Conservation (phyloP, 2,113 vertebrate genomes). For the Sialia sialis region DNA sequence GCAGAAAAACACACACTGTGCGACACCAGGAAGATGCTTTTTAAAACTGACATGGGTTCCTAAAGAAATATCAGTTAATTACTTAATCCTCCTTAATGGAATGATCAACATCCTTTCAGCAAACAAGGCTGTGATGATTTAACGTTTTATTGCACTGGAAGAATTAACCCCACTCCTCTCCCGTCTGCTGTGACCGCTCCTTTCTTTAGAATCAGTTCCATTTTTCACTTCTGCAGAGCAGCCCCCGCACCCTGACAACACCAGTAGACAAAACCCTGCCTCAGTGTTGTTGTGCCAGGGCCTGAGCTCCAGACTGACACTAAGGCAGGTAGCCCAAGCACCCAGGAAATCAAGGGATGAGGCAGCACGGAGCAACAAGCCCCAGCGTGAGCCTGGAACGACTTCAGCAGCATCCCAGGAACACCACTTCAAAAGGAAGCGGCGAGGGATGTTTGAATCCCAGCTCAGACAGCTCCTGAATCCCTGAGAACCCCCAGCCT, state of each 20-base stretch:
- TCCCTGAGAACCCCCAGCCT: neutral
- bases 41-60: conserved; percentile 23
- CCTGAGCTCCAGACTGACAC: neutral
- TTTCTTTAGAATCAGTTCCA: neutral
- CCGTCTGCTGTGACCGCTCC: neutral
- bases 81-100: conserved; percentile 66
- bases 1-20: neutral
- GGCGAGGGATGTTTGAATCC: neutral
- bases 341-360: neutral
- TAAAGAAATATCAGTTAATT: conserved; percentile 63
- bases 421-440: neutral
- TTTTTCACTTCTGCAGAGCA: conserved; percentile 36
- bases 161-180: neutral
- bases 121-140: conserved; percentile 51
- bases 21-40: neutral
- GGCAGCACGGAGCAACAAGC: neutral
- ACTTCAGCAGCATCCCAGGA: conserved; percentile 24
- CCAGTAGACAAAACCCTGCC: neutral
- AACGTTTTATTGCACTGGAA: neutral
- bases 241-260: neutral
- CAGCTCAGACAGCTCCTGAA: conserved; percentile 3
- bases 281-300: neutral
- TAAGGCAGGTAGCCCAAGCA: neutral
- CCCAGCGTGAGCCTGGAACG: neutral
- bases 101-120: conserved; percentile 63